Percentiles rank a stretch among this genome's conserved stretches.
Evolutionary conservation across 2,797 vertebrate species (phyloP).

Genomic region (Poeciliopsis paucimaculata): DNA sequence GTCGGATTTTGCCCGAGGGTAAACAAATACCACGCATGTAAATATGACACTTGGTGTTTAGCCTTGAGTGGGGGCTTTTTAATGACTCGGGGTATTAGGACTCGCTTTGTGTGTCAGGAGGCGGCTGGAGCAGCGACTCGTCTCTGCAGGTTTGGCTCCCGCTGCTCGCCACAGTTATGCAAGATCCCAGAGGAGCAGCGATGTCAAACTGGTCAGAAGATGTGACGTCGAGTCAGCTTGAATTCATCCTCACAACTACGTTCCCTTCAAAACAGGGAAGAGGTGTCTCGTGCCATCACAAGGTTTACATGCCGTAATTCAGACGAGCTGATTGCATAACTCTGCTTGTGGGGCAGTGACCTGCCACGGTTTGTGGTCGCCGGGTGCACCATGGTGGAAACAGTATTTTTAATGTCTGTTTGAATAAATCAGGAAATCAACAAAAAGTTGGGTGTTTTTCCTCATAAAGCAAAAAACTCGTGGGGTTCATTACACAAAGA

Average conservation of each 20-base stretch:
- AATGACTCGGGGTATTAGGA: background rate
- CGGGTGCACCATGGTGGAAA: conserved; percentile 34
- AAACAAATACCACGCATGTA: background rate
- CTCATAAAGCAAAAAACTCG: background rate
- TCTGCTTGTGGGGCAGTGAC: conserved; percentile 69
- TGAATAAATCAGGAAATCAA: background rate
- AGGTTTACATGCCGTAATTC: conserved; percentile 14
- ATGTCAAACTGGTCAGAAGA: conserved; percentile 13
- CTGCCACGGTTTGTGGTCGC: conserved; percentile 22
- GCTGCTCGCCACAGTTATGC: conserved; percentile 57
- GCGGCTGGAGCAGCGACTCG: conserved; percentile 60
- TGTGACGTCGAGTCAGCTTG: background rate
- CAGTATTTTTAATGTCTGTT: background rate
- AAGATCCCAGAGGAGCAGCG: conserved; percentile 46
- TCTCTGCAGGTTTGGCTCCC: conserved; percentile 35
- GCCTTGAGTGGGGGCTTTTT: background rate
- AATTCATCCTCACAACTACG: background rate
- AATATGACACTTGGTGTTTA: background rate
- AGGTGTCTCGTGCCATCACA: background rate
- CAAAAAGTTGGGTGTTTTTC: background rate
- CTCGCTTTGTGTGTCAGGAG: background rate
- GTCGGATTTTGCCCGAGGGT: conserved; percentile 8
- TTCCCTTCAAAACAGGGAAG: background rate
- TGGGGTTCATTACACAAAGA: too few relatives aligned
- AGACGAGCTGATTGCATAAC: conserved; percentile 67